Percentiles rank a stretch among this genome's conserved stretches.
phyloP scores from a whole-genome alignment of 35 echinoderm and acorn worm genomes.

The Lytechinus variegatus region DNA sequence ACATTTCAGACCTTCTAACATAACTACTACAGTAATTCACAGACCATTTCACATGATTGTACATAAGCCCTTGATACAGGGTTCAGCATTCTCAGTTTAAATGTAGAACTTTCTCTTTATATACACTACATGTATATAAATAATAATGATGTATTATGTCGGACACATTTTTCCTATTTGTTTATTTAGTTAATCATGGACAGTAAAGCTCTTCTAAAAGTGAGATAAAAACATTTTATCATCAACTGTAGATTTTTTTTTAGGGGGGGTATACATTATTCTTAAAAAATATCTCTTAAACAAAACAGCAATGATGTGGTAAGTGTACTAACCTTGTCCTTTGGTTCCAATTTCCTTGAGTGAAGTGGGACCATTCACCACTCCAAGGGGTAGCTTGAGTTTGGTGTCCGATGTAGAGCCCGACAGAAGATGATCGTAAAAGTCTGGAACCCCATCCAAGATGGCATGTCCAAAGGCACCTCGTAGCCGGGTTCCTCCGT shows the following conservation, averaged over 20 bases:
- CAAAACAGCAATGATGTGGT: not conserved
- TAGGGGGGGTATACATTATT: not conserved
- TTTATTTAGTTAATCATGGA: no score
- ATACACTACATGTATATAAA: no score
- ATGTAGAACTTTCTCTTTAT: no score
- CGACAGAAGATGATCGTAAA: constrained; percentile 76
- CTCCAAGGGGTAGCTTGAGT: constrained; percentile 67
- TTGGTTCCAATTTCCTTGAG: constrained; percentile 60
- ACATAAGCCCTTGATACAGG: not conserved
- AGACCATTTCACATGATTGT: not conserved
- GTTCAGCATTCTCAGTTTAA: no score
- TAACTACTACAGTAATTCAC: not conserved
- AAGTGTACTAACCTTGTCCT: constrained; percentile 42
- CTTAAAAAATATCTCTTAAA: not conserved
- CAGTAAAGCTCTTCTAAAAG: no score
- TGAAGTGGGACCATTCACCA: constrained; percentile 72
- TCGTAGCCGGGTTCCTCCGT: constrained; percentile 75
- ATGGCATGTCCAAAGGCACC: constrained; percentile 91
- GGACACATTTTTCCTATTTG: no score
- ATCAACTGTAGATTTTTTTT: no score
- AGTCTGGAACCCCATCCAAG: constrained; percentile 91
- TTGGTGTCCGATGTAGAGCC: constrained; percentile 64
- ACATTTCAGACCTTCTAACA: no score
- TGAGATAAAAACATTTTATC: no score
- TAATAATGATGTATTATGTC: no score